phyloP scores from a whole-genome alignment of 2,888 invertebrate genomes.

The Actias luna region DNA sequence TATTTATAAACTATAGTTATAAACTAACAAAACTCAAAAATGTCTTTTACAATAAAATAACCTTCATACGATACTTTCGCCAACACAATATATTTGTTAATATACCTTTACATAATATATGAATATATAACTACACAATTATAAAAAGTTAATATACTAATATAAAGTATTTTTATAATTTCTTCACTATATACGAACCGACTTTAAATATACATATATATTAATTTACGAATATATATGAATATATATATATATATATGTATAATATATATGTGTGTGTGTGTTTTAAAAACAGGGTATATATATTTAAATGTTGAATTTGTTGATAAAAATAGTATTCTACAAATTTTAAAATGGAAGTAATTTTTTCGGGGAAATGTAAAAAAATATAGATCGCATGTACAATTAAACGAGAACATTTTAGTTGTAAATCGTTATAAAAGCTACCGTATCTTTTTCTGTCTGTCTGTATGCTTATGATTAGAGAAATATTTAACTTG shows the following conservation, averaged over 20 bases:
- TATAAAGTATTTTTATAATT: not conserved
- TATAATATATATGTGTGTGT: no score
- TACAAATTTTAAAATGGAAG: not conserved
- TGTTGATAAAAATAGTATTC: not conserved
- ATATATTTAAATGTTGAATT: not conserved
- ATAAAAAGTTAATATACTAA: not conserved
- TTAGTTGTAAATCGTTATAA: no score
- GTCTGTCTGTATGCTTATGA: no score
- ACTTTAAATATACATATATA: not conserved
- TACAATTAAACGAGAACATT: no score
- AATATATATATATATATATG: no score
- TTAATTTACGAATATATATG: no score
- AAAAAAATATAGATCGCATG: not conserved
- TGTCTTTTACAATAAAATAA: constrained; percentile 46
- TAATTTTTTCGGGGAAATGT: not conserved
- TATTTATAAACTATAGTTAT: constrained; percentile 11
- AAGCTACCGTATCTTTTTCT: no score
- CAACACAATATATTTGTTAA: constrained; percentile 27
- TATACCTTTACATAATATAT: not conserved
- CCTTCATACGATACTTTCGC: constrained; percentile 31
- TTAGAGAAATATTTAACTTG: no score
- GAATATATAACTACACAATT: not conserved
- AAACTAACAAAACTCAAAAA: constrained; percentile 29
- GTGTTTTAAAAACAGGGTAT: not conserved
- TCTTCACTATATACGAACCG: not conserved